Evolutionary conservation across 2,797 vertebrate genomes (phyloP).

Genomic region (Thunnus albacares): DNA sequence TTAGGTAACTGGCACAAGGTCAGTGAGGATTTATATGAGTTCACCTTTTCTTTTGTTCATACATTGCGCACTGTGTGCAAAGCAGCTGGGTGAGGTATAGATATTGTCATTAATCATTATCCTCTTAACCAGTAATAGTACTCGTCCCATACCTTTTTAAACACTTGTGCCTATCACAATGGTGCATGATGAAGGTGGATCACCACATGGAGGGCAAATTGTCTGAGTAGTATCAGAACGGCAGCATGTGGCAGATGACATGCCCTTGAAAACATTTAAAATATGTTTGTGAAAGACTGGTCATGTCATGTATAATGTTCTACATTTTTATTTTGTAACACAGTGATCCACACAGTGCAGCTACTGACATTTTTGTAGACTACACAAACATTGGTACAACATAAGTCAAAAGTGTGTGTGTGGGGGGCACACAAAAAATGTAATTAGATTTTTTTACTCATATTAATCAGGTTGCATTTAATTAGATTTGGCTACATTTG

Average conservation of each 20-base stretch:
- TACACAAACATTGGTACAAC: neutral
- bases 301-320: neutral
- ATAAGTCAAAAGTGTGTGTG: neutral
- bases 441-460: constrained; percentile 12
- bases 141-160: neutral
- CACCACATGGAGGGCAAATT: neutral
- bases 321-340: neutral
- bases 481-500: constrained; percentile 27
- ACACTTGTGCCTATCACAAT: constrained; percentile 1
- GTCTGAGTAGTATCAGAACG: constrained; percentile 7
- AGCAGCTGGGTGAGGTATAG: neutral
- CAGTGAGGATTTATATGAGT: constrained; percentile 4
- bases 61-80: neutral
- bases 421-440: neutral
- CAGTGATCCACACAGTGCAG: neutral
- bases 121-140: constrained; percentile 1
- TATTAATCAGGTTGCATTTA: constrained; percentile 14
- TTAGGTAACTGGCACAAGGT: constrained; percentile 19
- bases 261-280: neutral
- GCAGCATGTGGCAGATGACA: neutral
- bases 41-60: constrained; percentile 7
- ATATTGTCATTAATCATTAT: constrained; percentile 11
- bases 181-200: neutral
- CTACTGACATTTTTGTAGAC: neutral
- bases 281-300: constrained; percentile 1